phyloP scores from a whole-genome alignment of 2,888 invertebrate genomes.

The Lacanobia wlatinum region DNA sequence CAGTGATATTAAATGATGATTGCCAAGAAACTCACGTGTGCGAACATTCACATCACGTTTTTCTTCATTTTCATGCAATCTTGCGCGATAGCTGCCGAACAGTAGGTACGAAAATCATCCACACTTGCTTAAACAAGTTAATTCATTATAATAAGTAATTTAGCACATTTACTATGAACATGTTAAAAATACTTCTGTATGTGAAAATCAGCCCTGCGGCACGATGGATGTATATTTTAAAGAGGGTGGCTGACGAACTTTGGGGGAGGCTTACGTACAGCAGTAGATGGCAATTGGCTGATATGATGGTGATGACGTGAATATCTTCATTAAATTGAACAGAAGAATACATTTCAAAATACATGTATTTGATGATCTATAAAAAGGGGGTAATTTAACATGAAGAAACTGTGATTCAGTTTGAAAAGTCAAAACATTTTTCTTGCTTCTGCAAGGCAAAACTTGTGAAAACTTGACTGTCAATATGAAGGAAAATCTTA shows the following conservation, averaged over 20 bases:
- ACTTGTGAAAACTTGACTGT: no score
- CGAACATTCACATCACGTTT: conserved; percentile 47
- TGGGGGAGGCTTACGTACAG: no score
- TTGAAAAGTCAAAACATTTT: neutral
- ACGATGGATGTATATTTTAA: no score
- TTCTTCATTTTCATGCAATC: conserved; percentile 20
- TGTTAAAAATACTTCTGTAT: neutral
- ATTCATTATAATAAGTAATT: neutral
- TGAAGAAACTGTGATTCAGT: neutral
- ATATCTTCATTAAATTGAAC: neutral
- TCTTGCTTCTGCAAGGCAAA: neutral
- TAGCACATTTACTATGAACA: neutral
- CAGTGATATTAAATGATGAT: conserved; percentile 20
- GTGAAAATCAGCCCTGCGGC: no score
- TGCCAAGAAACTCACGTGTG: conserved; percentile 43
- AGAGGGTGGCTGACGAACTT: no score
- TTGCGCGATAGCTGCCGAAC: conserved; percentile 10
- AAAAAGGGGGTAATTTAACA: neutral
- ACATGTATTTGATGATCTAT: no score
- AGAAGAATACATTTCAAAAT: neutral
- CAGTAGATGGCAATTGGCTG: no score
- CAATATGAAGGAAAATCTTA: neutral
- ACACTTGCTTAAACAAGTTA: conserved; percentile 34
- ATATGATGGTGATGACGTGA: no score
- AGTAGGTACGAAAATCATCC: conserved; percentile 10